A percentile compares a stretch with the other conserved stretches of the same genome.
phyloP scores from a whole-genome alignment of 2,888 invertebrate species.

The Gnatocerus cornutus region DNA sequence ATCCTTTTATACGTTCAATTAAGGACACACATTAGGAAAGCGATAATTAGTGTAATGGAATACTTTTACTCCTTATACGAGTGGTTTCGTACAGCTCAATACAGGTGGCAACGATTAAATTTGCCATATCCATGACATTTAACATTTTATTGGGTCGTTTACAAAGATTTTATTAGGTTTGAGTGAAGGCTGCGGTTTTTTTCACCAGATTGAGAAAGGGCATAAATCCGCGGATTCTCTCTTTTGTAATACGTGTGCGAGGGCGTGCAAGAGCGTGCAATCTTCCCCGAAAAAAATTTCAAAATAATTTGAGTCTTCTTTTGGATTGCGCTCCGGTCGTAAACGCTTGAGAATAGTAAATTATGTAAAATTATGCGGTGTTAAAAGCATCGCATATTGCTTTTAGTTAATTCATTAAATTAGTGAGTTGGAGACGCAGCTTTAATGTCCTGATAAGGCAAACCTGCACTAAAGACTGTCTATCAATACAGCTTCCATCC shows the following conservation, averaged over 20 bases:
- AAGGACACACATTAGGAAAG: constrained; percentile 25
- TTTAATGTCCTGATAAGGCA: constrained; percentile 30
- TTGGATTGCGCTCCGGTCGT: constrained; percentile 46
- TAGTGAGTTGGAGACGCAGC: constrained; percentile 36
- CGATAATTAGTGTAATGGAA: constrained; percentile 56
- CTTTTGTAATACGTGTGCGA: neutral
- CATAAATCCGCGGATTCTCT: neutral
- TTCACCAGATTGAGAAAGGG: constrained; percentile 1
- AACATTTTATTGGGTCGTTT: constrained; percentile 16
- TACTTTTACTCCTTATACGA: constrained; percentile 55
- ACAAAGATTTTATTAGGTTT: constrained; percentile 20
- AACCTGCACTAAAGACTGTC: constrained; percentile 14
- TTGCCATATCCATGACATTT: constrained; percentile 40
- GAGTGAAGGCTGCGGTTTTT: constrained; percentile 29
- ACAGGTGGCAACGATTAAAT: constrained; percentile 40
- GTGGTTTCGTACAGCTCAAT: constrained; percentile 26
- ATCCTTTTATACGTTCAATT: constrained; percentile 37
- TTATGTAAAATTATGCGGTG: constrained; percentile 58
- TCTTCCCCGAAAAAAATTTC: neutral
- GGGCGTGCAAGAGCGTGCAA: neutral
- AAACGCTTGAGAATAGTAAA: constrained; percentile 50
- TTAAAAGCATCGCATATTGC: constrained; percentile 56
- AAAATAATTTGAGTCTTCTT: neutral
- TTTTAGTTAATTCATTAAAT: constrained; percentile 49
- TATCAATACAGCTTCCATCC: constrained; percentile 19